Evolutionary conservation across 1,140 invertebrate genomes (phyloP).

Genomic region (Lethrus apterus): DNA sequence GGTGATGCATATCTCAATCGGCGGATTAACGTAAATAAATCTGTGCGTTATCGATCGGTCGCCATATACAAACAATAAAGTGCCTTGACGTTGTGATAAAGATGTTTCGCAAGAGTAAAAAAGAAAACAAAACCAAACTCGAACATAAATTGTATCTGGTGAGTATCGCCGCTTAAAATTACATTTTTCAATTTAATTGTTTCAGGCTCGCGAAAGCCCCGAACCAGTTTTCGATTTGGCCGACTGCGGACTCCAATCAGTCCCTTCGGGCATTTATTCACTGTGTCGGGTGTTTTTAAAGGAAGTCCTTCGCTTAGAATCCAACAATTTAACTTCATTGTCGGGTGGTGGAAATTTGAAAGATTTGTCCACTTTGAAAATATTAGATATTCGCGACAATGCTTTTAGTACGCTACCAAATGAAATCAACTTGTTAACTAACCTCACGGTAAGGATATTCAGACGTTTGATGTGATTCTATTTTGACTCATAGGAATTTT

Average conservation of each 20-base stretch:
- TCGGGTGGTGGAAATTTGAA: constrained; percentile 59
- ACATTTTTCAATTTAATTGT: constrained; percentile 20
- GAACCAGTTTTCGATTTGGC: constrained; percentile 69
- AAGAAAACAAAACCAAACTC: constrained; percentile 56
- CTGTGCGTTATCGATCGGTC: too few species aligned
- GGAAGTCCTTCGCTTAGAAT: constrained; percentile 55
- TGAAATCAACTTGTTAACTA: constrained; percentile 53
- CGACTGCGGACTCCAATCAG: constrained; percentile 57
- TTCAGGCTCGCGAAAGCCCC: constrained; percentile 63
- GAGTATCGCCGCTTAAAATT: constrained; percentile 24
- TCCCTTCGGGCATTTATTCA: constrained; percentile 67
- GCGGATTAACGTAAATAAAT: too few species aligned
- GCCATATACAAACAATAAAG: too few species aligned
- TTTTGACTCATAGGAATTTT: constrained; percentile 47
- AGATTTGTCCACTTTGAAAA: constrained; percentile 59
- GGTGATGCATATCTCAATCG: too few species aligned
- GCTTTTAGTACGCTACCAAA: constrained; percentile 53
- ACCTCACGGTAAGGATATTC: constrained; percentile 46
- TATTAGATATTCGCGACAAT: constrained; percentile 67
- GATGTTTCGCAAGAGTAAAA: constrained; percentile 39
- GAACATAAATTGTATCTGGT: constrained; percentile 64
- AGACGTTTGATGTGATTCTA: not conserved
- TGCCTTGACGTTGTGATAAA: constrained; percentile 12
- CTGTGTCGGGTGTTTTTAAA: constrained; percentile 73
- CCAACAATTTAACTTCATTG: constrained; percentile 60